These are phyloP conservation scores for Channa argus DNA, from an alignment of 2,113 vertebrate genomes.

Conservation along the genomic window DNA sequence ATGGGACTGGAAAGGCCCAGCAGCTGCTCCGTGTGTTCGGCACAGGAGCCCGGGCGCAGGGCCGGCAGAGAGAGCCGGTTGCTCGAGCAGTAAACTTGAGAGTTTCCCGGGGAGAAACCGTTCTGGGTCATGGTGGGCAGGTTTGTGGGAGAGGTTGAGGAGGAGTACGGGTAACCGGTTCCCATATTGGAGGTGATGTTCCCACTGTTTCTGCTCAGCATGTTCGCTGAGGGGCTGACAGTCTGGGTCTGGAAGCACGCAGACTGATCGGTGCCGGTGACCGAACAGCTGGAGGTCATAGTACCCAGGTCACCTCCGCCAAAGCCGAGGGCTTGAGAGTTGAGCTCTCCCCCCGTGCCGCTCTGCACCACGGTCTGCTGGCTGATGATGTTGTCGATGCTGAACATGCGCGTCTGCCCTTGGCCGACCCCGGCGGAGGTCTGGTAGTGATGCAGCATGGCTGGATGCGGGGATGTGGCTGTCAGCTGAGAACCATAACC, in stretches of 20 bases:
- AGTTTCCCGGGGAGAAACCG: conserved; percentile 84
- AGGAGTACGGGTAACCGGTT: conserved; percentile 82
- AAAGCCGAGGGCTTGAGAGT: conserved; percentile 79
- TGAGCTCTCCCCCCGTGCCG: conserved; percentile 79
- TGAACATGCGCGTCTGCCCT: conserved; percentile 90
- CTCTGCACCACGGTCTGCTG: conserved; percentile 87
- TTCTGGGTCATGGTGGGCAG: conserved; percentile 83
- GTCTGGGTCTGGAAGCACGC: conserved; percentile 86
- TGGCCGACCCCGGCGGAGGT: conserved; percentile 77
- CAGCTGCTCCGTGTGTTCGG: conserved; percentile 90
- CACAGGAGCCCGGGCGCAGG: conserved; percentile 82
- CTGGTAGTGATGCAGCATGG: conserved; percentile 87
- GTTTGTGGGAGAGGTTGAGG: conserved; percentile 85
- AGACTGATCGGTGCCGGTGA: conserved; percentile 78
- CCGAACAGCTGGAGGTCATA: conserved; percentile 84
- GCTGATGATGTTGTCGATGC: conserved; percentile 93
- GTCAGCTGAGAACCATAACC: conserved; percentile 82
- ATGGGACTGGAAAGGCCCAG: conserved; percentile 85
- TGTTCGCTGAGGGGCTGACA: conserved; percentile 77
- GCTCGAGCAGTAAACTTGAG: conserved; percentile 88
- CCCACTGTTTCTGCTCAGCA: conserved; percentile 77
- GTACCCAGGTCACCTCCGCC: conserved; percentile 73
- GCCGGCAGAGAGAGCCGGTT: conserved; percentile 84
- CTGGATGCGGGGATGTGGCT: conserved; percentile 79
- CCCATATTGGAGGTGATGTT: conserved; percentile 77